Evolutionary conservation across 2,888 invertebrate genomes (phyloP), one percentile per base, ranked within the genome.

Genomic region (Tetanocera ferruginea): DNA sequence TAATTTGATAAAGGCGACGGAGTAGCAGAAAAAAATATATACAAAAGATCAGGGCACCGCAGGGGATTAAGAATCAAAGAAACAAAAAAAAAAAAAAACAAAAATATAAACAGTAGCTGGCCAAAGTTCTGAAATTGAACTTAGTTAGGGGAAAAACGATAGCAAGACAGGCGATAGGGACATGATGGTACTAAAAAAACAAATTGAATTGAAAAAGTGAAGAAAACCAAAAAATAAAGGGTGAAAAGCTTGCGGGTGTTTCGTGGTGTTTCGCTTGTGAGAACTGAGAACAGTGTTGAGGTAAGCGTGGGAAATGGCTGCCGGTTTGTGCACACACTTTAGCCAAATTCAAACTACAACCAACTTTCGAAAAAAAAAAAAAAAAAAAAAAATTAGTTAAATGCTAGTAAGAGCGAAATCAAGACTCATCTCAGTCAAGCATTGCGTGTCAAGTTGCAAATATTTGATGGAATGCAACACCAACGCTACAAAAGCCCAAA

Each of bases 1-100:
- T 70, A 81, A 79, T 78, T 80, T 79, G 76, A 80, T 78, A 64
- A 79, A 60, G 57, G 37, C 55, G 23, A 34, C 34, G 31, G 62
- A 31, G 60, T 14, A 5, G 31, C 8, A 19, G 11, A 23, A 49
- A 23, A 72, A 57, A 51, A 64, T 62, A 17, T 6, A 5, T 23
- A 37, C 31, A 19, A 9, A 34, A 43, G 34, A 57, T 11, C 60
- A 23, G 9, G 52, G 23, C 70, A 51, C 52, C 70, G 28, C 55
- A 28, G 52, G 34, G n/a, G 8, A 19, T 17, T n/a, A 31, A 49
- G 25, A 60, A 43, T 55, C 5, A 34, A 71, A 17, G 55, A 34
- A 34, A 25, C 5, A 70, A 51, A 17, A 2, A 66, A 66, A 31
- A 31, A n/a, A 23, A 55, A 23, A 3, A 55, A 23, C 62, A 28